Base-by-base conservation (phyloP, 2,888 invertebrate genomes). In the Lissonota sp. region DNA sequence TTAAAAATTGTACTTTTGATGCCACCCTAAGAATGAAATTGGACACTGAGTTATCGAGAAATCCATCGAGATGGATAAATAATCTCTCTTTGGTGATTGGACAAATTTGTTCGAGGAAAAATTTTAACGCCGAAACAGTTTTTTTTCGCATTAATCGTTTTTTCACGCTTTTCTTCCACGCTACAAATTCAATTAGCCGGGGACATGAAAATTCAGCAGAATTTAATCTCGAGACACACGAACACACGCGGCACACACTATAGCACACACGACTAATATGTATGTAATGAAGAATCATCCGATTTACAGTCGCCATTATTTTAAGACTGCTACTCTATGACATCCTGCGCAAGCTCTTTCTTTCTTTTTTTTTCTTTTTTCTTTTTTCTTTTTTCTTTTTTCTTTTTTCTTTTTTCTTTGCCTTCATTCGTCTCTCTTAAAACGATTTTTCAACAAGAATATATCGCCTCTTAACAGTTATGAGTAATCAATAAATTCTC, bases 371-470 rank as follows among this genome's bases (percentile, higher is more conserved):
- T 66, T 39, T 63, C 40, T 39, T 46, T 14, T 46, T 49, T n/a
- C n/a, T n/a, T n/a, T n/a, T 75, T 60, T 53, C 49, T 42, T 49
- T 51, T 53, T 8, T 46, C 49, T 42, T 57, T 62, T 37, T 49
- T 81, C 73, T 75, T 60, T 53, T 42, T 49, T 51, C 53, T 8
- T 46, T 57, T 62, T 37, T 49, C n/a, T n/a, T 64, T 46, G 14
- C 16, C 42, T 64, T 60, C 26, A 42, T 7, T 4, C 14, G 42
- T 60, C 14, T 10, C n/a, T 7, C 49, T 75, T 40, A 51, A 49
- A 73, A 64, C 73, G 58, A 77, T 77, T 73, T 74, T 66, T 74
- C 78, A 81, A 81, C 81, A 81, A 81, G 81, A 81, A 78, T 81
- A 81, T 78, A 81, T 58, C 63, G 57, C 74, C 64, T 74, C 78